Conservation (phyloP, 1,140 invertebrate genomes). For the Pseudomyrmex cubaensis region DNA sequence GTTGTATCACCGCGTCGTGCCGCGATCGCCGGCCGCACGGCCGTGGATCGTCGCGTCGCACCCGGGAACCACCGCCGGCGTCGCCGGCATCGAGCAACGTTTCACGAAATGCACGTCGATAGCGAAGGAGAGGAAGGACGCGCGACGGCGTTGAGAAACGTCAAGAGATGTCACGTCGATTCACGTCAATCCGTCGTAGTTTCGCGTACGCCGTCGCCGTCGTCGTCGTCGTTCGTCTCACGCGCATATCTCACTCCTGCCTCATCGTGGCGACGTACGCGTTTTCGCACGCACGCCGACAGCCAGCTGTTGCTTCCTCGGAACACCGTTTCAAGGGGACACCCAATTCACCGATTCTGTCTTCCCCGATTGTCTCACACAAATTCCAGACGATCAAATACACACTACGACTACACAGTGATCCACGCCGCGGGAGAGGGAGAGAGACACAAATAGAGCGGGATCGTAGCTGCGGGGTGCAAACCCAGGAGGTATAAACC, state of each 20-base stretch:
- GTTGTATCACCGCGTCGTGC: slow-evolving; percentile 43
- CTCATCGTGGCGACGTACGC: slow-evolving; percentile 21
- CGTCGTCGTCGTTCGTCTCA: slow-evolving; percentile 19
- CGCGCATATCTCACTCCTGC: slow-evolving; percentile 50
- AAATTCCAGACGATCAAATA: too few relatives aligned
- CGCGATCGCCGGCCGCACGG: neutral
- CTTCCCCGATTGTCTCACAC: too few relatives aligned
- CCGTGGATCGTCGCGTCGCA: slow-evolving; percentile 25
- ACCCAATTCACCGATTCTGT: too few relatives aligned
- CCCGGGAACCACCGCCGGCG: slow-evolving; percentile 6
- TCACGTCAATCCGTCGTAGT: slow-evolving; percentile 1
- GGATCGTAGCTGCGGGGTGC: too few relatives aligned
- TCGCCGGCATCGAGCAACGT: slow-evolving; percentile 6
- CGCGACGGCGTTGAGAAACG: slow-evolving; percentile 15
- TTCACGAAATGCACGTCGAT: neutral
- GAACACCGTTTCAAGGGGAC: too few relatives aligned
- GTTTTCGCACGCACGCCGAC: neutral
- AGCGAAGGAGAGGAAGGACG: neutral
- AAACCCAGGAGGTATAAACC: too few relatives aligned
- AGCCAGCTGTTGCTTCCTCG: neutral
- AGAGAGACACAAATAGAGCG: too few relatives aligned
- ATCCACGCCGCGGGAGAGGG: too few relatives aligned
- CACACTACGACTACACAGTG: too few relatives aligned
- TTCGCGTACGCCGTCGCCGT: neutral
- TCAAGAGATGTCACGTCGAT: slow-evolving; percentile 44